These are phyloP conservation scores for Acanthurus lineatus DNA, from an alignment of 2,797 vertebrate genomes.

Conservation along the genomic window DNA sequence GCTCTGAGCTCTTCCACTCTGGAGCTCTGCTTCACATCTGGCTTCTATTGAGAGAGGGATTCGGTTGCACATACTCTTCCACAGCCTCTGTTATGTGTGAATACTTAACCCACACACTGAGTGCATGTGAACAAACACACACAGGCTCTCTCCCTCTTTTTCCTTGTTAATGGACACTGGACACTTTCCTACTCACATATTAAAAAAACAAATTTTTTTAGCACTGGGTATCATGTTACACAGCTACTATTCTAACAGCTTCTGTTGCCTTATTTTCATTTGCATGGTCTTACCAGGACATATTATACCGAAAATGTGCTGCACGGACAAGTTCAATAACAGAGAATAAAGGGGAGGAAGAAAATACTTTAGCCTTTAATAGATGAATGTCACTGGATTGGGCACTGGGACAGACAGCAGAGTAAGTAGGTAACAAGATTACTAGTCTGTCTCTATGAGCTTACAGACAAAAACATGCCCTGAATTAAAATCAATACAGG, in stretches of 20 bases:
- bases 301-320: conserved; percentile 8
- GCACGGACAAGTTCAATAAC: not conserved
- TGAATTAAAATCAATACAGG: conserved; percentile 45
- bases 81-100: conserved; percentile 70
- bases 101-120: conserved; percentile 61
- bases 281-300: conserved; percentile 4
- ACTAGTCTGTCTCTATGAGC: conserved; percentile 15
- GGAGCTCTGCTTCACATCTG: conserved; percentile 82
- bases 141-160: conserved; percentile 9
- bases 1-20: conserved; percentile 57
- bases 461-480: conserved; percentile 31
- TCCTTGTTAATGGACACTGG: conserved; percentile 50
- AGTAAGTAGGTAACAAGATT: conserved; percentile 46
- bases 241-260: conserved; percentile 19
- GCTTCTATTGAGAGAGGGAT: conserved; percentile 81
- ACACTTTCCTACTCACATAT: conserved; percentile 63
- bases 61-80: conserved; percentile 75
- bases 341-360: not conserved
- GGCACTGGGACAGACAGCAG: conserved; percentile 11
- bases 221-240: conserved; percentile 63
- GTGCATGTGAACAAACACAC: conserved; percentile 42
- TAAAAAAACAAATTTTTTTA: conserved; percentile 24
- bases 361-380: not conserved
- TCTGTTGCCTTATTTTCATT: conserved; percentile 25
- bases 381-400: conserved; percentile 32